A percentile compares a stretch with the other conserved stretches of the same genome.
phyloP scores from a whole-genome alignment of 2,888 invertebrate genomes.

The Sipunculus nudus region DNA sequence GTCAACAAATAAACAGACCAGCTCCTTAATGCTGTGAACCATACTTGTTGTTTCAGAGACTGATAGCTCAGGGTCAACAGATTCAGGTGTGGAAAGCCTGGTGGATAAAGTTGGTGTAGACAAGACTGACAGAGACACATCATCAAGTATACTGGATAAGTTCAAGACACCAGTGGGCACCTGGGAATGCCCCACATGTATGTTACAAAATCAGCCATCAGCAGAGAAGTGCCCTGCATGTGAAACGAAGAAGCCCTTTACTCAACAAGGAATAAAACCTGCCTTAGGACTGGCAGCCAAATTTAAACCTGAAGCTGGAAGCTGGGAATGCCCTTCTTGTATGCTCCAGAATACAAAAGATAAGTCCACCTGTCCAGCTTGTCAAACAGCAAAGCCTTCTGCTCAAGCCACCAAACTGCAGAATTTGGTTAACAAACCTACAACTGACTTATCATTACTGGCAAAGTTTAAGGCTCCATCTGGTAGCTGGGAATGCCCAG shows the following conservation, averaged over 20 bases:
- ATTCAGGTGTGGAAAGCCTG: no score
- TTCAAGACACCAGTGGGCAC: slow-evolving; percentile 16
- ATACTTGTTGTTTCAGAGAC: no score
- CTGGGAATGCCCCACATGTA: slow-evolving; percentile 20
- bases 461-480: slow-evolving; percentile 23
- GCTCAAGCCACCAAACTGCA: slow-evolving; percentile 30
- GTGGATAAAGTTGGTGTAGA: no score
- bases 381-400: slow-evolving; percentile 59
- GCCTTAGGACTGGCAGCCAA: slow-evolving; percentile 18
- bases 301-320: slow-evolving; percentile 50
- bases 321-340: slow-evolving; percentile 62
- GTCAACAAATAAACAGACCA: no score
- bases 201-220: slow-evolving; percentile 3
- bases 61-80: no score
- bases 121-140: no score
- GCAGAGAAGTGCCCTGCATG: slow-evolving; percentile 27
- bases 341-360: slow-evolving; percentile 53
- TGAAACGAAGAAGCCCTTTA: slow-evolving; percentile 31
- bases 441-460: no score
- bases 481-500: slow-evolving; percentile 45
- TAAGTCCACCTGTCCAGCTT: slow-evolving; percentile 52
- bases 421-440: slow-evolving; percentile 11
- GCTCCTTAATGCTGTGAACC: no score
- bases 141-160: neutral
- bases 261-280: neutral